These are phyloP conservation scores for Sebastes minor DNA, from an alignment of 2,797 vertebrate species.

Conservation along the genomic window DNA sequence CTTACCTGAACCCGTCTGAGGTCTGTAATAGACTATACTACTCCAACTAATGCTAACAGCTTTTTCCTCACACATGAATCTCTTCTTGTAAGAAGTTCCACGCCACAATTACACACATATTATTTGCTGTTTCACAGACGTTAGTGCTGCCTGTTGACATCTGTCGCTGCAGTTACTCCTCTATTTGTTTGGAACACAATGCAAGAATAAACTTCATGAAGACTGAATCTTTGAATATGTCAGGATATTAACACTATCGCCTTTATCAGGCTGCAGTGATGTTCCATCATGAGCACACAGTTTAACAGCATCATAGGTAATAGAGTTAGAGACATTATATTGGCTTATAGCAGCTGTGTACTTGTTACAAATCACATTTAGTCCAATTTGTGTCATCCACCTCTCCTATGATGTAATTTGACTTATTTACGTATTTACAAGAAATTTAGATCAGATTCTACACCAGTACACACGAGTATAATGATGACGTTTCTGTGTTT, in stretches of 20 bases:
- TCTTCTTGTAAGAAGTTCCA: not conserved
- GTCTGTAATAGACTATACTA: not conserved
- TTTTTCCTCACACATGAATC: constrained; percentile 4
- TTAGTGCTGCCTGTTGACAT: not conserved
- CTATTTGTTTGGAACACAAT: not conserved
- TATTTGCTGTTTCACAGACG: constrained; percentile 12
- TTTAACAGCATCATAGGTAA: not conserved
- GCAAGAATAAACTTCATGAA: not conserved
- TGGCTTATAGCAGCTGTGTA: not conserved
- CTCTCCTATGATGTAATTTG: not conserved
- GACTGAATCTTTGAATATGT: not conserved
- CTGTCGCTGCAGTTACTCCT: not conserved
- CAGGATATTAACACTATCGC: not conserved
- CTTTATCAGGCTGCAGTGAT: not conserved
- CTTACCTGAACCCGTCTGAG: not conserved
- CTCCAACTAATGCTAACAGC: not conserved
- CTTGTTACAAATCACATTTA: too few relatives aligned
- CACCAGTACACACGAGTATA: not conserved
- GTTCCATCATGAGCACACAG: not conserved
- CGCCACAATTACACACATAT: constrained; percentile 26
- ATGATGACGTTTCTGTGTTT: not conserved
- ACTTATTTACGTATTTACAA: too few relatives aligned
- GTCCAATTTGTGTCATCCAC: not conserved
- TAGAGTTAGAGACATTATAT: not conserved
- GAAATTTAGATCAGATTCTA: not conserved